Conservation (phyloP, 1,140 invertebrate genomes). For the Drosophila bocqueti region DNA sequence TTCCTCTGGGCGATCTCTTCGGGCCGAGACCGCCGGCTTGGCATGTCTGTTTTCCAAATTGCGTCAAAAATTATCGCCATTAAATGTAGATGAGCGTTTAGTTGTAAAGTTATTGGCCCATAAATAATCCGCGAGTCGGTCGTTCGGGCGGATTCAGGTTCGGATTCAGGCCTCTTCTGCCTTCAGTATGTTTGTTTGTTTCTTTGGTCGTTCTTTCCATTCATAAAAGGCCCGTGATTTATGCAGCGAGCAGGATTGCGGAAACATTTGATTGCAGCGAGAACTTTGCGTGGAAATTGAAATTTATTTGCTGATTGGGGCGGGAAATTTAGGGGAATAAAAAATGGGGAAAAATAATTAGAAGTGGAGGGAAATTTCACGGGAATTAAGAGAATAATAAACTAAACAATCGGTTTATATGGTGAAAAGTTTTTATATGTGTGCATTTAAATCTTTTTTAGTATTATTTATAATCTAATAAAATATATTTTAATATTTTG, state of each 20-base stretch:
- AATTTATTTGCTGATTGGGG: constrained; percentile 31
- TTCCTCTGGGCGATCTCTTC: background rate
- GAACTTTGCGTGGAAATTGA: constrained; percentile 34
- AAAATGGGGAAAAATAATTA: background rate
- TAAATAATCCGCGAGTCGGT: constrained; percentile 56
- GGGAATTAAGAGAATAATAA: background rate
- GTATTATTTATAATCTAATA: background rate
- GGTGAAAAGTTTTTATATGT: background rate
- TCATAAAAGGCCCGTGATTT: constrained; percentile 68
- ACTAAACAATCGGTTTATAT: background rate
- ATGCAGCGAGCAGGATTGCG: constrained; percentile 30
- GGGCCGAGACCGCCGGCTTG: constrained; percentile 35
- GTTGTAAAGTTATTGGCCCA: constrained; percentile 80
- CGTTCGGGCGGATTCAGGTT: constrained; percentile 7
- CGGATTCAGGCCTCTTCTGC: constrained; percentile 8
- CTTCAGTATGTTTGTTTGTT: constrained; percentile 18
- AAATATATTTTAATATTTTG: background rate
- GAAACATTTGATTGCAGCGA: constrained; percentile 38
- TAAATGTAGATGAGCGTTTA: constrained; percentile 83
- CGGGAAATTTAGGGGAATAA: background rate
- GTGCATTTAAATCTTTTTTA: background rate
- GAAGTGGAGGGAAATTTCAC: too few species aligned
- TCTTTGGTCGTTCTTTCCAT: constrained; percentile 40
- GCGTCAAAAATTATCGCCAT: constrained; percentile 82
- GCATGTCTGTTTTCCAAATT: constrained; percentile 73